Base-by-base conservation (phyloP, 2,888 invertebrate genomes). In the Hylaea fasciaria region DNA sequence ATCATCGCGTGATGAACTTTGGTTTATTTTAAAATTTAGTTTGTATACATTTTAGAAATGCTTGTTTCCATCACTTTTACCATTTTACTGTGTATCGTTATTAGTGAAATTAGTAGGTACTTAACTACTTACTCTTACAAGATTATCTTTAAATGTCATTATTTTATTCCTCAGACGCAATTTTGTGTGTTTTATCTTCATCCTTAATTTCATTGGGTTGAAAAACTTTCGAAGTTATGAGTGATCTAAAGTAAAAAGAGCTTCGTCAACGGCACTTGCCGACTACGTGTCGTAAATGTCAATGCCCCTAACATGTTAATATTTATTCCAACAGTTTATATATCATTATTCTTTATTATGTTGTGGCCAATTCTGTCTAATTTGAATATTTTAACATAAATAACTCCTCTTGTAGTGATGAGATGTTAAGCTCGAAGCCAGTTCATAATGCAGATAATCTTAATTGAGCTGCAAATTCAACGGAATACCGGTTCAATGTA, bases 401-500 rank as follows among this genome's bases (percentile, higher is more conserved):
- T 57, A 50, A 43, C n/a, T 39, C 37, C 29, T 39, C 49, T 50
- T 57, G 51, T 46, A 46, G 32, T 51, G 32, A 47, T 51, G 35
- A 57, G 45, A 13, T 39, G 35, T 13, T 46, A 28, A 14, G 7
- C 28, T 51, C 32, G 32, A n/a, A 51, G 45, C 46, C 51, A 40
- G 57, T 57, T 51, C 10, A 50, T 45, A 44, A 45, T 40, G 28
- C 29, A 45, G 29, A 57, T 37, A 32, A 35, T 50, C n/a, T 44
- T 56, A 43, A 52, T 35, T 52, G 41, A 58, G 52, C 13, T 22
- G 58, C 37, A 17, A 32, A 40, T 14, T n/a, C 13, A 32, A 40
- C n/a, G 5, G 35, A 44, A 51, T 44, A 62, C 61, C 66, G 51
- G 52, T 57, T 65, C 37, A 35, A 58, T 58, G 29, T 52, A 43